Evolutionary conservation across 2,888 invertebrate species (phyloP).

Genomic region (Troilus luridus): DNA sequence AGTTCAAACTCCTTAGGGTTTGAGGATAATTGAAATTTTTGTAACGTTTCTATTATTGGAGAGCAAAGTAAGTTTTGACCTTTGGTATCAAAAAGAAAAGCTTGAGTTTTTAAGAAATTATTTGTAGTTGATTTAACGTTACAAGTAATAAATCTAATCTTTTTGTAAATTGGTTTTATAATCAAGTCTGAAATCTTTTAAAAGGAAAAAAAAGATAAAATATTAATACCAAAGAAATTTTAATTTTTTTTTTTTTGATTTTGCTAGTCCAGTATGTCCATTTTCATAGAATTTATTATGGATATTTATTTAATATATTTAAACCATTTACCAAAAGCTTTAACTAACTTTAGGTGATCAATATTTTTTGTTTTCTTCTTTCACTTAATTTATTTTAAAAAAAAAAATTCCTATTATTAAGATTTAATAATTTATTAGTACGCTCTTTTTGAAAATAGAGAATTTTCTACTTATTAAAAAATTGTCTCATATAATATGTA

Average conservation of each 20-base stretch:
- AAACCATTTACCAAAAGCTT: conserved; percentile 47
- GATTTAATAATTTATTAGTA: neutral
- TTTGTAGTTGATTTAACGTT: conserved; percentile 21
- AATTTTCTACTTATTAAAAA: neutral
- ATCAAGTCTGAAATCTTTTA: conserved; percentile 39
- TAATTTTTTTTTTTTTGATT: conserved; percentile 29
- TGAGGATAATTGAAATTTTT: neutral
- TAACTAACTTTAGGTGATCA: conserved; percentile 44
- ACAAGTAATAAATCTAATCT: neutral
- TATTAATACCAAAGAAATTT: conserved; percentile 48
- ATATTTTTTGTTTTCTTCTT: conserved; percentile 8
- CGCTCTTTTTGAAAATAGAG: neutral
- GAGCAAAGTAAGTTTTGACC: neutral
- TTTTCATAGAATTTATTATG: conserved; percentile 43
- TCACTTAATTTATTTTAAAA: conserved; percentile 29
- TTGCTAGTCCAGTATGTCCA: conserved; percentile 45
- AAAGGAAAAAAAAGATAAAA: neutral
- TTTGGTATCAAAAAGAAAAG: neutral
- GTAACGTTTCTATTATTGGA: neutral
- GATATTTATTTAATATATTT: conserved; percentile 42
- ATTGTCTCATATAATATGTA: neutral
- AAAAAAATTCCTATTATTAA: neutral
- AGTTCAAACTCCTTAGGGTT: neutral
- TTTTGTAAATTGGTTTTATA: conserved; percentile 31
- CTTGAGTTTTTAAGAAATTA: neutral